Evolutionary conservation across 2,797 vertebrate species (phyloP).

Genomic region (Danio jaintianensis): DNA sequence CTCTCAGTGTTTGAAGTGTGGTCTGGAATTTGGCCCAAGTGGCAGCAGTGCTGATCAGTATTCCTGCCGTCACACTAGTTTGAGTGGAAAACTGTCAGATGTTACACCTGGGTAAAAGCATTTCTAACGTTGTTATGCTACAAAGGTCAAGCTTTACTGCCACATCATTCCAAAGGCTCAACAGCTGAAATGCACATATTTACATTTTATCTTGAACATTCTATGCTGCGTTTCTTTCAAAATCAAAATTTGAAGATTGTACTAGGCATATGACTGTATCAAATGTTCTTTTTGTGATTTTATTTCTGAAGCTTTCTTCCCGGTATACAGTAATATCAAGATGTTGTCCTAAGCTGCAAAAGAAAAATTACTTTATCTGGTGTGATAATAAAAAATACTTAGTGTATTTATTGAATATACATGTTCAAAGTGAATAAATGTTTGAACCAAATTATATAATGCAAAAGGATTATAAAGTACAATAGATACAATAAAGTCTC

Average conservation of each 20-base stretch:
- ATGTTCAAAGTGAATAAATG: too few relatives aligned
- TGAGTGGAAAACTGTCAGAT: constrained; percentile 32
- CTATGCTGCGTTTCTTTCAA: neutral
- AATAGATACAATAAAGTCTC: too few relatives aligned
- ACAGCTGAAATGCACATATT: neutral
- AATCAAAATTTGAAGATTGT: neutral
- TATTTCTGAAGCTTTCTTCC: too few relatives aligned
- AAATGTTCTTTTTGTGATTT: too few relatives aligned
- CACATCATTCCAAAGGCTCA: neutral
- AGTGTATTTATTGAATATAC: too few relatives aligned
- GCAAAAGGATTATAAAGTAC: too few relatives aligned
- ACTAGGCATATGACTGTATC: too few relatives aligned
- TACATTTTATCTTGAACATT: neutral
- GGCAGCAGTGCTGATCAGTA: constrained; percentile 58
- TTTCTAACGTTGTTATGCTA: constrained; percentile 17
- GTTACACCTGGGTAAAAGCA: constrained; percentile 40
- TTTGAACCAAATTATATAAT: too few relatives aligned
- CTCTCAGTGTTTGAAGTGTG: constrained; percentile 54
- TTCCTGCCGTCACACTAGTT: constrained; percentile 23
- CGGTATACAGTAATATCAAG: too few relatives aligned
- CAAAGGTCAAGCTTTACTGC: constrained; percentile 22
- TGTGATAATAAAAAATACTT: too few relatives aligned
- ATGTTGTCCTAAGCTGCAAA: too few relatives aligned
- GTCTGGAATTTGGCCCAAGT: constrained; percentile 56
- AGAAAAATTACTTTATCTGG: too few relatives aligned